Base-by-base conservation (phyloP, 2,797 vertebrate genomes). In the Sebastes hubbsi region DNA sequence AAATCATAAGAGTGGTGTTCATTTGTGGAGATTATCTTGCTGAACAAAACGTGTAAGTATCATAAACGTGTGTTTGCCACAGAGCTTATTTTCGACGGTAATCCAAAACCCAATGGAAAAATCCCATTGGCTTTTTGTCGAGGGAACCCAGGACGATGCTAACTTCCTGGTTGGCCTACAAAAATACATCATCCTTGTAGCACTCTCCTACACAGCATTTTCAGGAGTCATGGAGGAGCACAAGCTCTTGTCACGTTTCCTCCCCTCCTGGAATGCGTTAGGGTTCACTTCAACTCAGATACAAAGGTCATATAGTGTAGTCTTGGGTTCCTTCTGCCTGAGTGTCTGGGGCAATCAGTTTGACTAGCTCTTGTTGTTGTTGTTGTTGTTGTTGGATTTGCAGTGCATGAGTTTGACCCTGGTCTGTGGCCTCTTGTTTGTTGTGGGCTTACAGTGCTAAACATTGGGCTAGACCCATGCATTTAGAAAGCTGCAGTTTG, bases 341-440 rank as follows among this genome's bases (percentile, higher is more conserved):
- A 77, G 76, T 79, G 73, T 64, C 72, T 30, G 2, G 63, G 73
- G 73, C 74, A 70, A 79, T 82, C 55, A 6, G 34, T 74, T 69
- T 69, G 30, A 75, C 34, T 38, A 62, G 72, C 75, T 84, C 27
- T 69, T 55, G 71, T 61, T 75, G 27, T 16, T 25, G 27, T 14
- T 24, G 59, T 68, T 54, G 71, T 61, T 75, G 16, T 16, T 25
- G 59, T 76, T 73, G 63, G 77, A 70, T 77, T 85, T 81, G 65
- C 75, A 66, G 36, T 59, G 85, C 90, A 93, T 93, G 89, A 64
- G 49, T 89, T 87, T 88, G 49, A 70, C 55, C 72, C 42, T 42
- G 36, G 18, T 61, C 49, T 79, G 77, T 74, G 54, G 66, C 79
- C 42, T 46, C 69, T 72, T 72, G 76, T 84, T 80, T 85, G 56